phyloP scores from a whole-genome alignment of 2,888 invertebrate genomes.

The Cynaeus angustus region DNA sequence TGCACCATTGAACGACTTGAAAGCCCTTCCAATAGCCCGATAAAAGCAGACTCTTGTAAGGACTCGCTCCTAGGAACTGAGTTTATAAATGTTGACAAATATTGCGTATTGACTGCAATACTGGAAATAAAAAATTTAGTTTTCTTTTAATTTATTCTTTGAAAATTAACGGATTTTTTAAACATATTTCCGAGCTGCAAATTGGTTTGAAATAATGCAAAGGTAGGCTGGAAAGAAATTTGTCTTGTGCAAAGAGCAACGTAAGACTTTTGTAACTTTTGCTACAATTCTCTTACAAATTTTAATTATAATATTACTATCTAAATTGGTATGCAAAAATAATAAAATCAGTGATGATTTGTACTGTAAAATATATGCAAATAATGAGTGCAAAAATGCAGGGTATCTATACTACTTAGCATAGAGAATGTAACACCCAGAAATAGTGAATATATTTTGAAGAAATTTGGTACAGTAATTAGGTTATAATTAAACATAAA shows the following conservation, averaged over 20 bases:
- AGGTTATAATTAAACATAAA: too few relatives aligned
- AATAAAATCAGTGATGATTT: too few relatives aligned
- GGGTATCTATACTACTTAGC: too few relatives aligned
- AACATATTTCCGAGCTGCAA: too few relatives aligned
- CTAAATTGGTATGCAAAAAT: conserved; percentile 48
- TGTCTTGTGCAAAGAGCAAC: conserved; percentile 30
- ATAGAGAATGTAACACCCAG: too few relatives aligned
- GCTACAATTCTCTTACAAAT: conserved; percentile 45
- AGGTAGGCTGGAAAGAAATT: conserved; percentile 5
- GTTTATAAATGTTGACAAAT: conserved; percentile 43
- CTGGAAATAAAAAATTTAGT: too few relatives aligned
- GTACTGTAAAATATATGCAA: too few relatives aligned
- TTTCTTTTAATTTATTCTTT: too few relatives aligned
- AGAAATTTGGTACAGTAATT: too few relatives aligned
- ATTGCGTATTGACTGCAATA: conserved; percentile 16
- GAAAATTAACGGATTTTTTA: too few relatives aligned
- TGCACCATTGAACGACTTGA: conserved; percentile 51
- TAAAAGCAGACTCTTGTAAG: conserved; percentile 49
- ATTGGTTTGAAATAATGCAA: background rate
- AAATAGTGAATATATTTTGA: too few relatives aligned
- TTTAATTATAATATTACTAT: conserved; percentile 49
- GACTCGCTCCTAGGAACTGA: conserved; percentile 7
- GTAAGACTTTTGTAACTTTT: conserved; percentile 45
- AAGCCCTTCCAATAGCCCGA: conserved; percentile 46
- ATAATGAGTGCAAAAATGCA: too few relatives aligned